A percentile compares a stretch with the other conserved stretches of the same genome.
Conservation (phyloP, 2,888 invertebrate genomes). For the Apodemia duryi region DNA sequence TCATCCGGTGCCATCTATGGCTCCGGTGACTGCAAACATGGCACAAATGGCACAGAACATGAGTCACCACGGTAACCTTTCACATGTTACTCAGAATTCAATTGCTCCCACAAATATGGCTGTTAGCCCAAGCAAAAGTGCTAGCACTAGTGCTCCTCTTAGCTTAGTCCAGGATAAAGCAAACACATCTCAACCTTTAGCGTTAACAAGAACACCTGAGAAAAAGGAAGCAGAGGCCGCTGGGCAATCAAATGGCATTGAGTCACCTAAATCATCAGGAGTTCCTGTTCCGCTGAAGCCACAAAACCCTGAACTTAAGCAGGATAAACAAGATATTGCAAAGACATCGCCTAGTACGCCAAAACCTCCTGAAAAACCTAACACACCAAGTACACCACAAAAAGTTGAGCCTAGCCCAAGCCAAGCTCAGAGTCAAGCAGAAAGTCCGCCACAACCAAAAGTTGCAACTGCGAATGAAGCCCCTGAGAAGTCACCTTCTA, state of each 20-base stretch:
- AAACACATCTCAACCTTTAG: constrained; percentile 53
- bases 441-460: constrained; percentile 56
- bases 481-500: constrained; percentile 59
- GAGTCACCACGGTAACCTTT: constrained; percentile 74
- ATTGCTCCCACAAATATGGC: constrained; percentile 51
- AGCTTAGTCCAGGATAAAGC: constrained; percentile 69
- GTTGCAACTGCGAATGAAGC: constrained; percentile 60
- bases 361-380: constrained; percentile 61
- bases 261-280: constrained; percentile 59
- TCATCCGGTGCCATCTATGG: constrained; percentile 69
- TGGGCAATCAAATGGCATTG: constrained; percentile 67
- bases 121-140: constrained; percentile 55
- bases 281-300: constrained; percentile 55
- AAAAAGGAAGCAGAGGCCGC: constrained; percentile 67
- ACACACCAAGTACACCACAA: constrained; percentile 53
- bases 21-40: constrained; percentile 73
- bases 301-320: constrained; percentile 59
- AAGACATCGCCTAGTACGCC: constrained; percentile 70
- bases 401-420: constrained; percentile 49
- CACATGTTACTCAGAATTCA: constrained; percentile 65
- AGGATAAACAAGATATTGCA: constrained; percentile 66
- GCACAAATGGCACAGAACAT: constrained; percentile 75
- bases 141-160: constrained; percentile 58
- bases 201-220: constrained; percentile 68
- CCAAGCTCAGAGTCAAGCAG: constrained; percentile 30